Base-by-base conservation (phyloP, 2,113 vertebrate species). In the Uropsilus gracilis region DNA sequence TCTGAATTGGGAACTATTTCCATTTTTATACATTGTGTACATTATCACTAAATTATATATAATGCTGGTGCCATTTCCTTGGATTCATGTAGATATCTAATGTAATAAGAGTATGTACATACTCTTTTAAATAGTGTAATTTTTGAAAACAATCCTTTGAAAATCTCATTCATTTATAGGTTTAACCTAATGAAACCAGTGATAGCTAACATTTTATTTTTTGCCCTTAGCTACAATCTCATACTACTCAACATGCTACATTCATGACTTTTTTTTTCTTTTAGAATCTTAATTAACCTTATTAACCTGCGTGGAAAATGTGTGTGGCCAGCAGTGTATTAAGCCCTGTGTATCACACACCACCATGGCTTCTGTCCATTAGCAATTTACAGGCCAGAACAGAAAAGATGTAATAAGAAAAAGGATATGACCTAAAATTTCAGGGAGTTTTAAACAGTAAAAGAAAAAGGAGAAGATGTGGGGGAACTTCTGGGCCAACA, bases 321-420 rank as follows among this genome's bases (percentile, higher is more conserved):
- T 12, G 39, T 30, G 30, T 1, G 0, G 34, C 30, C 37, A 34
- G n/a, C 22, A 89, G 50, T 30, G 0, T 63, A 28, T 34, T 18
- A 32, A n/a, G 10, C 7, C 2, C 66, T 34, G 16, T 26, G 46
- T 34, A 20, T 55, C 61, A 6, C 26, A 34, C 3, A 26, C 3
- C 5, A 3, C 46, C 5, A 5, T 0, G 6, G 37, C 7, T 13
- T 16, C 42, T 63, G 37, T 7, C 30, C 2, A 0, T 63, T n/a
- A 18, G 5, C n/a, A 69, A 8, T 26, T 61, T 50, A 63, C 0
- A 46, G 44, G 30, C 34, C 39, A 55, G 57, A 10, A 16, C 26
- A 50, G 8, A 80, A 73, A 53, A 89, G 3, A 71, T 20, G 12
- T 8, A 55, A 64, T 18, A 46, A 42, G 53, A 57, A 87, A 12